Percentiles rank a stretch among this genome's conserved stretches.
These are phyloP conservation scores for Ditula angustiorana DNA, from an alignment of 2,888 invertebrate species.

Conservation along the genomic window DNA sequence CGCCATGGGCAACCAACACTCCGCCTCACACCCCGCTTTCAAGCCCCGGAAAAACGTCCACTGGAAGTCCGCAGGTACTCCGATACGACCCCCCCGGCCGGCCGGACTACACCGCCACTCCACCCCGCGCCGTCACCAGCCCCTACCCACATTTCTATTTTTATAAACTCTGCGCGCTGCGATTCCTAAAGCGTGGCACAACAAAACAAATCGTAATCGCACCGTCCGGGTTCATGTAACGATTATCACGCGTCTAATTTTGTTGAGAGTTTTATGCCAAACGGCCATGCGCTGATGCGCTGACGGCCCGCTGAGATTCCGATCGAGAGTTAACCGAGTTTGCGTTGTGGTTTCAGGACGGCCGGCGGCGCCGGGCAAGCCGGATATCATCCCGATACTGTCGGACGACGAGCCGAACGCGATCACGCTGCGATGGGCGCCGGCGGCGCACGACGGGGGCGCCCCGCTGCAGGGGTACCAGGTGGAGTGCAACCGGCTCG, in stretches of 20 bases:
- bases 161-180: slow-evolving; percentile 77
- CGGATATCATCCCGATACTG: slow-evolving; percentile 90
- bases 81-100: slow-evolving; percentile 43
- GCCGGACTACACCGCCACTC: slow-evolving; percentile 35
- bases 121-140: slow-evolving; percentile 45
- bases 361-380: slow-evolving; percentile 93
- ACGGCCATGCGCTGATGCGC: slow-evolving; percentile 57
- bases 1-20: slow-evolving; percentile 84
- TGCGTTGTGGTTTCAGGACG: slow-evolving; percentile 85
- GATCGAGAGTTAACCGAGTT: slow-evolving; percentile 36
- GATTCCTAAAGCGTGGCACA: slow-evolving; percentile 79
- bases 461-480: slow-evolving; percentile 93
- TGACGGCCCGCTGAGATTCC: slow-evolving; percentile 51
- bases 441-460: slow-evolving; percentile 94
- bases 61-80: slow-evolving; percentile 93
- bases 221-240: slow-evolving; percentile 78
- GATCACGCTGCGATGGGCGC: slow-evolving; percentile 92
- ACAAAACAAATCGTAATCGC: slow-evolving; percentile 82
- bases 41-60: slow-evolving; percentile 91
- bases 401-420: slow-evolving; percentile 92
- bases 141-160: slow-evolving; percentile 72
- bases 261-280: slow-evolving; percentile 77
- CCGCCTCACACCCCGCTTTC: slow-evolving; percentile 75
- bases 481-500: slow-evolving; percentile 89
- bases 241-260: slow-evolving; percentile 79